Evolutionary conservation across 2,888 invertebrate species (phyloP).

Genomic region (Ectemnius lituratus): DNA sequence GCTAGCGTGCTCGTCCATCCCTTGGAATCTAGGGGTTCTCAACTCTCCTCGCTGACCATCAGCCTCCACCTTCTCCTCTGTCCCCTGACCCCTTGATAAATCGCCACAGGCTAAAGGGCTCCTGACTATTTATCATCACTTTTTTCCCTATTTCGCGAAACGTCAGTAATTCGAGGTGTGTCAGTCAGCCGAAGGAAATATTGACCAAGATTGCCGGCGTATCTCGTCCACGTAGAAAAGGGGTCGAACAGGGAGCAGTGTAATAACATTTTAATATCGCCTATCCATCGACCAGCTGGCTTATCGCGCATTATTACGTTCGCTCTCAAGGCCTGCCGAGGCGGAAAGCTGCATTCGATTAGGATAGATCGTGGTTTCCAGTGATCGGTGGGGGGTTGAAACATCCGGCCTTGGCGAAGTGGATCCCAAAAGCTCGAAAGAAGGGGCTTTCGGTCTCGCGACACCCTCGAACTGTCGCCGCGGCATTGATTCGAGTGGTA

Average conservation of each 20-base stretch:
- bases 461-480: not conserved
- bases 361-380: not conserved
- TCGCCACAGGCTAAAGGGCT: too few relatives aligned
- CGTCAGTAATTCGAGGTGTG: too few relatives aligned
- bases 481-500: not conserved
- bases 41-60: slow-evolving; percentile 46
- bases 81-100: too few relatives aligned
- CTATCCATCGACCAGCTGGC: slow-evolving; percentile 26
- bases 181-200: too few relatives aligned
- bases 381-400: not conserved
- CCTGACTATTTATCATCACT: too few relatives aligned
- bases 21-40: slow-evolving; percentile 71
- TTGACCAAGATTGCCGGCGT: too few relatives aligned
- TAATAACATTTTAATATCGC: slow-evolving; percentile 22
- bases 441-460: not conserved
- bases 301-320: slow-evolving; percentile 22
- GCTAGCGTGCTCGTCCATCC: slow-evolving; percentile 75
- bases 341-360: not conserved
- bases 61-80: too few relatives aligned
- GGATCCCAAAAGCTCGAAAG: not conserved
- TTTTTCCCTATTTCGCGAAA: too few relatives aligned
- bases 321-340: slow-evolving; percentile 12
- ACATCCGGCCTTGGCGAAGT: not conserved
- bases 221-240: too few relatives aligned
- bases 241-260: not conserved